Evolutionary conservation across 2,113 vertebrate genomes (phyloP).

Genomic region (Gavialis gangeticus): DNA sequence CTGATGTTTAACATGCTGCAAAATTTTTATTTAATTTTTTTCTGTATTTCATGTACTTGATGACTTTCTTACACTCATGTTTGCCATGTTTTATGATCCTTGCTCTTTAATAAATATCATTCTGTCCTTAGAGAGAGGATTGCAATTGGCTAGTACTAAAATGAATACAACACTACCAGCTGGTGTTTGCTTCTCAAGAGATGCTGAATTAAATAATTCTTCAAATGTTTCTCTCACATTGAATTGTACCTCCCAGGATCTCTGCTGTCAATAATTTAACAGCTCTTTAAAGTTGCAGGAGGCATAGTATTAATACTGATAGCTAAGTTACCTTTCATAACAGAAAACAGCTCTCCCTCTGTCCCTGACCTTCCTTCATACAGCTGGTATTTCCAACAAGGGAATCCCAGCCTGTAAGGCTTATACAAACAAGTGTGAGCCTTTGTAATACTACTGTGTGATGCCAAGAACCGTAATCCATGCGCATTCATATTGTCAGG

Average conservation of each 20-base stretch:
- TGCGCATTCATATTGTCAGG: not conserved
- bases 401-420: not conserved
- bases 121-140: not conserved
- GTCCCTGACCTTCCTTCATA: not conserved
- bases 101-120: not conserved
- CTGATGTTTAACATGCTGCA: not conserved
- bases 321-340: not conserved
- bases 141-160: not conserved
- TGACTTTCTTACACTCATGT: not conserved
- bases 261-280: not conserved
- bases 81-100: not conserved
- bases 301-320: not conserved
- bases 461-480: not conserved
- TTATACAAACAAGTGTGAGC: not conserved
- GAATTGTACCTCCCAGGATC: not conserved
- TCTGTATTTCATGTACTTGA: not conserved
- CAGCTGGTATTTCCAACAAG: rapidly evolving
- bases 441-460: not conserved
- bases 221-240: not conserved
- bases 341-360: not conserved
- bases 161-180: not conserved
- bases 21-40: not conserved
- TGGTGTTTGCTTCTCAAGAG: not conserved
- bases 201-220: not conserved
- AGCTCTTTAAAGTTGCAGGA: not conserved